Base-by-base conservation (phyloP, 2,888 invertebrate species). In the Troilus luridus region DNA sequence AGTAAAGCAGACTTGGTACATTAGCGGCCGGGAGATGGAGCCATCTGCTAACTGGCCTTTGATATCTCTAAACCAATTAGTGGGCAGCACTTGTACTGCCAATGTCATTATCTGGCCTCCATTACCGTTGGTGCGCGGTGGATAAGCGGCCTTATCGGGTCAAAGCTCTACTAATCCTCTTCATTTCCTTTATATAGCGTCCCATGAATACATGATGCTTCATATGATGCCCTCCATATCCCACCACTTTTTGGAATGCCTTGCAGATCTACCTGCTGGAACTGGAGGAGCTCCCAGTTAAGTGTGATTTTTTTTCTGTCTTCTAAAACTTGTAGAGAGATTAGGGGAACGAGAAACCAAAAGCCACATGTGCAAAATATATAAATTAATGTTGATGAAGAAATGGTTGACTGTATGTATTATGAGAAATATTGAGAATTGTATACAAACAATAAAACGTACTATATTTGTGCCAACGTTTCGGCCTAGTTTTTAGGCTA, bases 11-110 rank as follows among this genome's bases (percentile, higher is more conserved):
- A 21, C n/a, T 81, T 54, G 81, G 54, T 56, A 27, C 56, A 85
- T 85, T 56, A 85, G 85, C 21, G 56, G 12, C 21, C 9, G 54
- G n/a, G n/a, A 21, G 19, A n/a, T 10, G n/a, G 56, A 54, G n/a
- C 85, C 85, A 85, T 85, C 85, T 85, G 85, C 85, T 85, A 85
- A 85, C 85, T 85, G 56, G 56, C 85, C 85, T 85, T 85, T 85
- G 85, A 85, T 85, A 85, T 58, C 56, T 54, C 85, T 85, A 85
- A 85, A 56, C 56, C 85, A 85, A 85, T 85, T 85, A 85, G 85
- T 2, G 85, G 56, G 85, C 56, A 14, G n/a, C 85, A 85, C 85
- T 85, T 85, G 85, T 85, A 12, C 85, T 58, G 3, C n/a, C 56
- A 85, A 85, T 85, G 56, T 58, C 85, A 85, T 85, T 85, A 85